Evolutionary conservation across 1,140 invertebrate species (phyloP), one percentile per base, ranked within the genome.

Genomic region (Proctacanthus coquilletti): DNA sequence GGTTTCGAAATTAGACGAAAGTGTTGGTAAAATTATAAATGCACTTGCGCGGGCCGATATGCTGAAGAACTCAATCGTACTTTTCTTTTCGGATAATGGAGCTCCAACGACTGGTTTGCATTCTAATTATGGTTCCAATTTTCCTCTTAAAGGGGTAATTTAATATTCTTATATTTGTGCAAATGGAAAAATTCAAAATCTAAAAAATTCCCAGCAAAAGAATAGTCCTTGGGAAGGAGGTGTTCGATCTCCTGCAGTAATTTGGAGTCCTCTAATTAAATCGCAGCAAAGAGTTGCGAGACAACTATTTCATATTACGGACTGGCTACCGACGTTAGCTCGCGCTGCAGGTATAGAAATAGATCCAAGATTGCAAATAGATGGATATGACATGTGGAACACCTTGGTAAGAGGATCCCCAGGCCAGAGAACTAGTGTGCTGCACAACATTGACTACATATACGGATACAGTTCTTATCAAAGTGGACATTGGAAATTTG

Each of bases 181-280:
- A 20, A 2, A 18, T 3, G 9, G 23, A 18, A 21, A 6, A 4
- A 18, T 5, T 18, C 0, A 21, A 30, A 38, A 4, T 35, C 4
- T 25, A 27, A 32, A 11, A 13, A 5, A 21, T 30, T 14, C 38
- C n/a, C 25, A 60, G 55, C 61, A 69, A 40, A 93, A 94, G 64
- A 70, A 74, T 40, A 76, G 77, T n/a, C 66, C 81, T 1, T 93
- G 80, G 74, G 87, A 94, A 63, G 88, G 88, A 11, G 87, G 79
- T 2, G 69, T 82, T 0, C 66, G 84, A 45, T 78, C 77, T 1
- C 68, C 72, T 1, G 81, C 80, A 0, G 74, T 84, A 11, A 61
- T 93, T 41, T 89, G 84, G 82, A 82, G 77, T 57, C 74, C 80
- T 1, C 48, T 67, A 48, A 61, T 56, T 50, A 48, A 71, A 56